Conservation (phyloP, 2,113 vertebrate species). For the Spea multiplicata region DNA sequence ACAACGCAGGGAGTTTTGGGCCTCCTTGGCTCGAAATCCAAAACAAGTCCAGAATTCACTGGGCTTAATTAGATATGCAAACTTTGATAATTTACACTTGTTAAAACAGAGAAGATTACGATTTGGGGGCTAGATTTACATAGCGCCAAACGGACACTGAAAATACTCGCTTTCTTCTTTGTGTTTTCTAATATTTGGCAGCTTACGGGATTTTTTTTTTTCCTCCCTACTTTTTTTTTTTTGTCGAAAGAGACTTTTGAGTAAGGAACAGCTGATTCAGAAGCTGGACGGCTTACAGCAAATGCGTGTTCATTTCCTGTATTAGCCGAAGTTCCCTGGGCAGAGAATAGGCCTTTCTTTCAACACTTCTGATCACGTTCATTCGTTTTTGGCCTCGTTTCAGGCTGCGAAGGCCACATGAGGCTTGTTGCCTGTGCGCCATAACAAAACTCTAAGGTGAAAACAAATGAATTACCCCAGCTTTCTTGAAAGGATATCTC, state of each 20-base stretch:
- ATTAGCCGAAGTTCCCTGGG: conserved; percentile 85
- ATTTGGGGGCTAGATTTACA: conserved; percentile 76
- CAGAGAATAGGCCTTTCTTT: conserved; percentile 90
- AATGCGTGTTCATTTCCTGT: conserved; percentile 94
- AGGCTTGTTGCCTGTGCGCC: conserved; percentile 75
- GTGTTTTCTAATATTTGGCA: conserved; percentile 67
- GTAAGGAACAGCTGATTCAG: conserved; percentile 84
- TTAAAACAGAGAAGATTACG: conserved; percentile 81
- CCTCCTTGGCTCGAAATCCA: conserved; percentile 80
- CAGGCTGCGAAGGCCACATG: conserved; percentile 74
- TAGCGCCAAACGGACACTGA: conserved; percentile 67
- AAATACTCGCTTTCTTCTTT: conserved; percentile 50
- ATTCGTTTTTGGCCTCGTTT: conserved; percentile 74
- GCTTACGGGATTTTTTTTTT: conserved; percentile 40
- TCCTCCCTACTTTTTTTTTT: conserved; percentile 43
- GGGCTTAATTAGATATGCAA: conserved; percentile 85
- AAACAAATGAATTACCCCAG: conserved; percentile 66
- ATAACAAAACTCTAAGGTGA: conserved; percentile 75
- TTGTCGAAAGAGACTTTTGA: conserved; percentile 64
- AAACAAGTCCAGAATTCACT: conserved; percentile 85
- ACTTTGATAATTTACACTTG: conserved; percentile 84
- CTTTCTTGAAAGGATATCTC: conserved; percentile 58
- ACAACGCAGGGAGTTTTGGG: conserved; percentile 75
- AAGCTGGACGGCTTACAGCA: conserved; percentile 83
- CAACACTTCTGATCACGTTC: conserved; percentile 81